These are phyloP conservation scores for Leptoclinus maculatus DNA, from an alignment of 2,797 vertebrate genomes.

Conservation along the genomic window DNA sequence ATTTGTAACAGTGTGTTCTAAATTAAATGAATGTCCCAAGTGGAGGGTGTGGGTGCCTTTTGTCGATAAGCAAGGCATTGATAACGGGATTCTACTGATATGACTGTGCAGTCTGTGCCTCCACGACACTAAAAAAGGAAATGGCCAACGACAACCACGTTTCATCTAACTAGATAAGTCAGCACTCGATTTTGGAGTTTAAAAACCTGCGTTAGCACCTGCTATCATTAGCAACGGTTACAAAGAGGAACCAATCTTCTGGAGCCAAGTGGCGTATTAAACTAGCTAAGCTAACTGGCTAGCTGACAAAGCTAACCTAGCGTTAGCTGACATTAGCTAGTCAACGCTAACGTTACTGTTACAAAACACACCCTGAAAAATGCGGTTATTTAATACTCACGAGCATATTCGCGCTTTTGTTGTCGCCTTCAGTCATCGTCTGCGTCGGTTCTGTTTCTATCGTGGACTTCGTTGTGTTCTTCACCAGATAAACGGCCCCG, in stretches of 20 bases:
- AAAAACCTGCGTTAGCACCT: not conserved
- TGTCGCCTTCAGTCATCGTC: slow-evolving; percentile 78
- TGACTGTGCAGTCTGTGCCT: slow-evolving; percentile 20
- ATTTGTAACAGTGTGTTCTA: not conserved
- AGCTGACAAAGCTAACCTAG: too few species aligned
- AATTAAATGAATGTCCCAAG: too few species aligned
- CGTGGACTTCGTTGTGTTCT: not conserved
- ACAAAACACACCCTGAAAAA: not conserved
- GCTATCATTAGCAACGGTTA: not conserved
- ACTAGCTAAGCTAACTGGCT: too few species aligned
- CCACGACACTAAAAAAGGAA: not conserved
- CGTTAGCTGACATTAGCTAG: too few species aligned
- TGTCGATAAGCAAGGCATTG: not conserved
- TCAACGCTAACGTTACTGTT: not conserved
- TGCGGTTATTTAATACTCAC: slow-evolving; percentile 54
- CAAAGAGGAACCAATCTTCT: too few species aligned
- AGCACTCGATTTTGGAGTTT: not conserved
- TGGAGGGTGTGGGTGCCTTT: not conserved
- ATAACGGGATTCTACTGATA: not conserved
- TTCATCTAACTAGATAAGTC: not conserved
- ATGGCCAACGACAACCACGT: rapidly evolving
- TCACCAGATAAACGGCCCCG: slow-evolving; percentile 22
- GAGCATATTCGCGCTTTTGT: slow-evolving; percentile 79
- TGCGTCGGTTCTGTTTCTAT: not conserved
- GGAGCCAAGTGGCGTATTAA: slow-evolving; percentile 7